phyloP scores from a whole-genome alignment of 23 tunicate genomes.

The Phallusia fumigata region DNA sequence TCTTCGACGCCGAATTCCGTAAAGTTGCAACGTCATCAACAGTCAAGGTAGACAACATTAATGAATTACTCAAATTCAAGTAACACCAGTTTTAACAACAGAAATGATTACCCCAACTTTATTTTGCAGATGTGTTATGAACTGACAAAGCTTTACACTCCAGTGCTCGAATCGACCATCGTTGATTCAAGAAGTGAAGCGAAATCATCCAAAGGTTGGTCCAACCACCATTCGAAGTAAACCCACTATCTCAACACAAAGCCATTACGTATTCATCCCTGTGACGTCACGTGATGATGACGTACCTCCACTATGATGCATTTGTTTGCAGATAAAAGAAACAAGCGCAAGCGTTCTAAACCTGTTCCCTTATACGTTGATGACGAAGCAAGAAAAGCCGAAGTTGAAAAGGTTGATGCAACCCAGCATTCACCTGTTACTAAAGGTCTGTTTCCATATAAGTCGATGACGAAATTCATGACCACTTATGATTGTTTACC shows the following conservation, averaged over 20 bases:
- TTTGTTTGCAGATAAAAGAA: background rate
- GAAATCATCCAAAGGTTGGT: background rate
- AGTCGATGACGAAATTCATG: too few relatives aligned
- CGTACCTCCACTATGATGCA: too few relatives aligned
- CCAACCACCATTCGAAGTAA: background rate
- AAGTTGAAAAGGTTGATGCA: background rate
- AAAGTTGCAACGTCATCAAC: conserved; percentile 43
- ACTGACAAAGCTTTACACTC: conserved; percentile 49
- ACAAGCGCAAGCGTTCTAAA: conserved; percentile 17
- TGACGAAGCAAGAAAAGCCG: background rate
- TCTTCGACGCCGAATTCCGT: conserved; percentile 30
- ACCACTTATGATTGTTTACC: too few relatives aligned
- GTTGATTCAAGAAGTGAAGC: background rate
- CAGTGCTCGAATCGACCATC: conserved; percentile 18
- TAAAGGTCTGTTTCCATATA: too few relatives aligned
- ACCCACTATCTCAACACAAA: too few relatives aligned
- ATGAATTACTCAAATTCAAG: too few relatives aligned
- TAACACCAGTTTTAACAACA: too few relatives aligned
- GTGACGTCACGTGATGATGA: too few relatives aligned
- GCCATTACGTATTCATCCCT: too few relatives aligned
- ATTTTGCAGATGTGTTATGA: conserved; percentile 46
- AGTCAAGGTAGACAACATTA: conserved; percentile 36
- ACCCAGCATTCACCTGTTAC: too few relatives aligned
- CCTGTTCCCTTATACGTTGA: conserved; percentile 11
- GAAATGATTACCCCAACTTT: background rate